Conservation (phyloP, 2,113 vertebrate genomes). For the Caranx melampygus region DNA sequence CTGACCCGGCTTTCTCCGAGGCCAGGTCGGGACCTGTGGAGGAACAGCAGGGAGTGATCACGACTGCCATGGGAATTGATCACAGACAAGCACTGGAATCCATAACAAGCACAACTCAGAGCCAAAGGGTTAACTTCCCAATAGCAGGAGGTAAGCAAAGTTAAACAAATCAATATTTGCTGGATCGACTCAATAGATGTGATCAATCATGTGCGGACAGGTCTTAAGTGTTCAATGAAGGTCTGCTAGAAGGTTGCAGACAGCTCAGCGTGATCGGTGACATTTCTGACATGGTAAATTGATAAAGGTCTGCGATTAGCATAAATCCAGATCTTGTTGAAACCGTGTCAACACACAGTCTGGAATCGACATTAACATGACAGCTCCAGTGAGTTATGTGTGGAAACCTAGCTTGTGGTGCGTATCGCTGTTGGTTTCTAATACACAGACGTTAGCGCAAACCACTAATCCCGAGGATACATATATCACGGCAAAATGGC, state of each 20-base stretch:
- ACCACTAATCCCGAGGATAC: neutral
- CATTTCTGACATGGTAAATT: constrained; percentile 27
- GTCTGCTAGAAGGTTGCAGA: constrained; percentile 45
- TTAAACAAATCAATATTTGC: constrained; percentile 58
- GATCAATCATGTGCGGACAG: constrained; percentile 67
- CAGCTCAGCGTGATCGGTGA: constrained; percentile 43
- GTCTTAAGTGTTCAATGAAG: constrained; percentile 54
- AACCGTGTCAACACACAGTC: constrained; percentile 22
- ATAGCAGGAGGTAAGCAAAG: constrained; percentile 78
- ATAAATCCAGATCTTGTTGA: constrained; percentile 37
- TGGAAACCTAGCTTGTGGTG: neutral
- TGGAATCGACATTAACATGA: neutral
- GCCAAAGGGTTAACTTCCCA: constrained; percentile 50
- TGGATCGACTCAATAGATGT: constrained; percentile 56
- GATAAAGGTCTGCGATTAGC: constrained; percentile 42
- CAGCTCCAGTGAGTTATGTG: neutral
- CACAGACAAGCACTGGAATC: constrained; percentile 33
- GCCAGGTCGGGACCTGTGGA: constrained; percentile 12
- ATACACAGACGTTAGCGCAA: neutral
- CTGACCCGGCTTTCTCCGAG: constrained; percentile 22
- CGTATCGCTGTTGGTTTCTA: neutral
- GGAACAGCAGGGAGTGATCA: constrained; percentile 28
- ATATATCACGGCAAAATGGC: neutral
- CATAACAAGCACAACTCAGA: constrained; percentile 55
- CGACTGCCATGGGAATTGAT: constrained; percentile 39